Base-by-base conservation (phyloP, 1,140 invertebrate species). In the Drosophila fuyamai region DNA sequence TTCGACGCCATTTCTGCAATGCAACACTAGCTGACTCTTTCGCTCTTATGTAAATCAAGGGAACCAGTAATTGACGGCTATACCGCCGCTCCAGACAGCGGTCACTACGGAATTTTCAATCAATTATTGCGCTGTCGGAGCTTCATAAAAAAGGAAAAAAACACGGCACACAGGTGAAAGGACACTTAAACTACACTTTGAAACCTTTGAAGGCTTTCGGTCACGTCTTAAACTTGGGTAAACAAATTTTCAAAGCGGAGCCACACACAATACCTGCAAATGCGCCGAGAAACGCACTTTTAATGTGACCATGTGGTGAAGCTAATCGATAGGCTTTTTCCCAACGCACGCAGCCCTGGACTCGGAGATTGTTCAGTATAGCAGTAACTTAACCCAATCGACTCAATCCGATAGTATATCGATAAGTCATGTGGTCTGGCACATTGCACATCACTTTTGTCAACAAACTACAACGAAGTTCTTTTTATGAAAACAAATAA, bases 221-320 rank as follows among this genome's bases (percentile, higher is more conserved):
- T 29, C 59, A 53, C 62, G 59, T 29, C 14, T 79, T 79, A 59
- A 68, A 16, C 47, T 62, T 43, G 66, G 75, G 70, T 68, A 90
- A 90, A 76, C 74, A 90, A 90, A 79, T 86, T 88, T 88, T 89
- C 50, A 70, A 83, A 77, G 56, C 72, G 63, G 72, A 80, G 73
- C 65, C 48, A 73, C 84, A 54, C 81, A 81, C 75, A 89, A 65
- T 90, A 90, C 86, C 86, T 90, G 85, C 88, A 91, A 86, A 86
- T 91, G 79, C 85, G 78, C 78, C 78, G 86, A 90, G 81, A 89
- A 90, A 89, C 65, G 72, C 83, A 84, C 76, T 83, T 73, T 77
- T 81, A 85, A 51, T 73, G 51, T 81, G 62, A 23, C 51, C 51
- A 18, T 47, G 18, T 2, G 35, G 13, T 1, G 4, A 16, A 51